Base-by-base conservation (phyloP, 1,140 invertebrate genomes). In the Archivesica marissinica region DNA sequence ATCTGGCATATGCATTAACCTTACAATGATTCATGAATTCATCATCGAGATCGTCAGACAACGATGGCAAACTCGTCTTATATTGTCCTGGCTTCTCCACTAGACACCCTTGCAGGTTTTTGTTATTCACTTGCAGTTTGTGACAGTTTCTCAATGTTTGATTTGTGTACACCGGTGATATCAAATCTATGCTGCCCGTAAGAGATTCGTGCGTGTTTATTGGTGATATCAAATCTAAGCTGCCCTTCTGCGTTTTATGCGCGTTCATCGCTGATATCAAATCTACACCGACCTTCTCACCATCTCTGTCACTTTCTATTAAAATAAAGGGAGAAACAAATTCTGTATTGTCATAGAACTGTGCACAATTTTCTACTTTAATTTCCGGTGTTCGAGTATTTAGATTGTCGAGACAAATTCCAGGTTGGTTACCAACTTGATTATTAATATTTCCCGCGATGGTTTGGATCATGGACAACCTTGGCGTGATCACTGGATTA, bases 331-430 rank as follows among this genome's bases (percentile, higher is more conserved):
- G 79, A 74, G 66, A 82, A 25, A 82, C 28, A 28, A 56, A 82
- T 39, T 44, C 66, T 39, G 79, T 82, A 38, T 66, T 54, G 68
- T 82, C 52, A 72, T 56, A 82, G 35, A 66, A 54, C n/a, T 74
- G 39, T 15, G 79, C 0, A 56, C 38, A 38, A 38, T 82, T 82
- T 11, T 82, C 66, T 17, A 82, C 79, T 54, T 70, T 68, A 23
- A 82, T 82, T 33, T 82, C 79, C 13, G 79, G 79, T 30, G 79
- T 82, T 59, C 33, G 72, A 25, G 74, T 74, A 30, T 82, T 72
- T n/a, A 82, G 17, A 30, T 44, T 44, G 13, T 72, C 68, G 15
- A 70, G 41, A 41, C 38, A 41, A 2, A 78, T 44, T 78, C 64
- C 56, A 3, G 30, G 33, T 25, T 13, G 17, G 56, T 17, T 17